A percentile compares a stretch with the other conserved stretches of the same genome.
These are phyloP conservation scores for Lampris megalopsis DNA, from an alignment of 2,113 vertebrate species.

Conservation along the genomic window DNA sequence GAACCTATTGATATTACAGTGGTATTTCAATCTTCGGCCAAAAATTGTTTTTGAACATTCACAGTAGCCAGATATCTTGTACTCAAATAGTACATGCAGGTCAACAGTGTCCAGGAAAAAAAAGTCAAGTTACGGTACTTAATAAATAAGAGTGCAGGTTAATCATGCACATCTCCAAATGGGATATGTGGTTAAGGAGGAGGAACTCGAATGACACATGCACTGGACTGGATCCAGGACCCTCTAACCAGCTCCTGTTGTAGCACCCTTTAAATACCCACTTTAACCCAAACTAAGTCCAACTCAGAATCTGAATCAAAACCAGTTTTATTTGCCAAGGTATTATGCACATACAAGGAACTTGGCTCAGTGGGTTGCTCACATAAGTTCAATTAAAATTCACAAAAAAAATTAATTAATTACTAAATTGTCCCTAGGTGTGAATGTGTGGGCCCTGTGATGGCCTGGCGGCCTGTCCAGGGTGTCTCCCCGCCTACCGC, in stretches of 20 bases:
- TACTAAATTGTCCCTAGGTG: too few species aligned
- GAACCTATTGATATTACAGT: constrained; percentile 9
- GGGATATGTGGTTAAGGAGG: constrained; percentile 10
- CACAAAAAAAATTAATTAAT: too few species aligned
- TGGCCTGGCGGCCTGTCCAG: too few species aligned
- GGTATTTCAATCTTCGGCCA: constrained; percentile 14
- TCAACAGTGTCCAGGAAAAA: constrained; percentile 6
- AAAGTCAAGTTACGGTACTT: constrained; percentile 7
- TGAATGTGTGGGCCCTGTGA: too few species aligned
- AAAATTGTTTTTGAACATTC: constrained; percentile 30
- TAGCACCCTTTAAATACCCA: constrained; percentile 9
- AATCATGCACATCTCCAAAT: constrained; percentile 40
- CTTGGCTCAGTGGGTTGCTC: too few species aligned
- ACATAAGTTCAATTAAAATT: too few species aligned
- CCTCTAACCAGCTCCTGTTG: not conserved
- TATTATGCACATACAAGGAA: too few species aligned
- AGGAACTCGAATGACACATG: not conserved
- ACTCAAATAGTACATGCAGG: constrained; percentile 2
- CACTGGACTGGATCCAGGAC: constrained; percentile 39
- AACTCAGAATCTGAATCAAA: too few species aligned
- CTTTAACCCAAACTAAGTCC: constrained; percentile 9
- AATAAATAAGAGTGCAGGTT: constrained; percentile 23
- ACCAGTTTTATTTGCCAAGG: too few species aligned
- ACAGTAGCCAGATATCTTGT: constrained; percentile 8
- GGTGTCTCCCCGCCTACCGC: too few species aligned